Conservation (phyloP, 1,140 invertebrate genomes). For the Neodiprion fabricii region DNA sequence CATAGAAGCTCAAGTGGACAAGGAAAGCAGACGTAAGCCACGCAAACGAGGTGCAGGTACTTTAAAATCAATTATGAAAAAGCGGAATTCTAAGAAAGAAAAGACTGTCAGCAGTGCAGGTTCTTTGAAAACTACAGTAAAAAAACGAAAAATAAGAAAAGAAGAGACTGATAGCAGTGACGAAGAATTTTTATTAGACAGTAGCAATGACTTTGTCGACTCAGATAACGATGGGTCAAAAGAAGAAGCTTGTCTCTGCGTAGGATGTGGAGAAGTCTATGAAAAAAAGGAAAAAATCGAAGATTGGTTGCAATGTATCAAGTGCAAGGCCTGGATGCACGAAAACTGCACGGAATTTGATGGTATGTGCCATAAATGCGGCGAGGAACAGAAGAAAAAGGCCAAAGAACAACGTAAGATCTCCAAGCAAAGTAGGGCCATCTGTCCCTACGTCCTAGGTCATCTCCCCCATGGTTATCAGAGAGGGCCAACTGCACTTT, state of each 20-base stretch:
- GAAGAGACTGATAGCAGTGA: constrained; percentile 17
- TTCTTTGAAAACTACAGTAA: not conserved
- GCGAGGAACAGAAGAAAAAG: constrained; percentile 27
- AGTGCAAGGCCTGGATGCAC: constrained; percentile 21
- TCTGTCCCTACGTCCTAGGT: no score
- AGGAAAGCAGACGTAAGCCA: no score
- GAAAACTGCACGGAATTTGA: constrained; percentile 25
- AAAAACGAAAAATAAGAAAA: not conserved
- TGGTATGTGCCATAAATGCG: constrained; percentile 16
- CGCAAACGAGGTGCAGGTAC: no score
- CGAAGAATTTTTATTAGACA: not conserved
- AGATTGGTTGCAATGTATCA: constrained; percentile 23
- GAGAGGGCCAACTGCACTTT: no score
- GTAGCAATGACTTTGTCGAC: not conserved
- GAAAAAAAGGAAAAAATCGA: constrained; percentile 14
- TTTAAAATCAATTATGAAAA: no score
- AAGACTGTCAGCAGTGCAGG: no score
- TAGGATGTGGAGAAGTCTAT: constrained; percentile 19
- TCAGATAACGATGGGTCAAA: not conserved
- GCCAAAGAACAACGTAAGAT: not conserved
- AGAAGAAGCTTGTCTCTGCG: not conserved
- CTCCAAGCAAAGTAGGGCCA: no score
- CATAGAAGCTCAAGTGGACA: no score
- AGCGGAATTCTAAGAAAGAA: no score
- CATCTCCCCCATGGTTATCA: no score